Evolutionary conservation across 2,113 vertebrate genomes (phyloP).

Genomic region (Brienomyrus longianalis): DNA sequence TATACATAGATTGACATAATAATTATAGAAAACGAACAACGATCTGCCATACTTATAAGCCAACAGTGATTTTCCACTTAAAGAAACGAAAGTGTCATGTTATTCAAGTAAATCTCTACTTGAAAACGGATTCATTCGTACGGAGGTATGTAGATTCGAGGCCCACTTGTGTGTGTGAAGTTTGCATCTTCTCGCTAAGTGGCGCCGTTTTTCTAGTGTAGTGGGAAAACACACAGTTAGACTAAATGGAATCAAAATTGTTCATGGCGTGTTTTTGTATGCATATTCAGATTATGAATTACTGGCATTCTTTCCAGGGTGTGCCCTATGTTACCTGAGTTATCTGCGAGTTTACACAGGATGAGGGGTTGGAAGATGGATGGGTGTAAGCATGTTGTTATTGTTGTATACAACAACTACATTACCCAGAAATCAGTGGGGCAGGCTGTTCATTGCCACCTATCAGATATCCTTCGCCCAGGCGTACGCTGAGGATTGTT

Average conservation of each 20-base stretch:
- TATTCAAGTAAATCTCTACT: neutral
- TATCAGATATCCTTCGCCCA: constrained; percentile 49
- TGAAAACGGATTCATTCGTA: neutral
- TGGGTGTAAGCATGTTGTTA: neutral
- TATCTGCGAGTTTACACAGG: neutral
- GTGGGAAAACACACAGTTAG: neutral
- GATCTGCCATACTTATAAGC: neutral
- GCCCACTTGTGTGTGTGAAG: neutral
- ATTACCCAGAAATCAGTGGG: constrained; percentile 50
- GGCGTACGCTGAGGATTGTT: constrained; percentile 32
- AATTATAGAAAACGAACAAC: neutral
- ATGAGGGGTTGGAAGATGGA: neutral
- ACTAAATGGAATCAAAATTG: neutral
- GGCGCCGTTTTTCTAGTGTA: neutral
- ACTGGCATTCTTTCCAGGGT: neutral
- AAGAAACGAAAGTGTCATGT: neutral
- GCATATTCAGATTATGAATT: neutral
- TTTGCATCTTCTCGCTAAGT: neutral
- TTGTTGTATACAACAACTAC: constrained; percentile 29
- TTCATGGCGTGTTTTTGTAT: neutral
- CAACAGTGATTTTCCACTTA: neutral
- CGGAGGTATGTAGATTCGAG: neutral
- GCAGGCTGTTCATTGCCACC: neutral
- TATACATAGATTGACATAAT: neutral
- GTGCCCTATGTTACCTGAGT: neutral